Evolutionary conservation across 2,797 vertebrate genomes (phyloP).

Genomic region (Amblyopsis hoosieri): DNA sequence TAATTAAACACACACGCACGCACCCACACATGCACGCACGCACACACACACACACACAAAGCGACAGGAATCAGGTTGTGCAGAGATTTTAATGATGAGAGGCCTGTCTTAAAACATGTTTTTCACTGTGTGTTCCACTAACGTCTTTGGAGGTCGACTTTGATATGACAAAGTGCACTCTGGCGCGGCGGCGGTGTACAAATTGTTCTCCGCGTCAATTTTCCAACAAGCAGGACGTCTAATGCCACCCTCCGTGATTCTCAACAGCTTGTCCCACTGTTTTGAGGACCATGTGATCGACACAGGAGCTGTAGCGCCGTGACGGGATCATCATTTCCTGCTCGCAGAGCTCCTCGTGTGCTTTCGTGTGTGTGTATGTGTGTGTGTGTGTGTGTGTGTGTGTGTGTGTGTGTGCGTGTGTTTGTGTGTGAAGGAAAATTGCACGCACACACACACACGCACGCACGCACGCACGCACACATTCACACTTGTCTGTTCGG

Average conservation of each 20-base stretch:
- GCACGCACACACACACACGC: background rate
- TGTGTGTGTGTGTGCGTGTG: background rate
- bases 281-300: slow-evolving; percentile 39
- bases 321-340: slow-evolving; percentile 34
- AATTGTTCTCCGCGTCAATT: slow-evolving; percentile 15
- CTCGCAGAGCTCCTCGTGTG: slow-evolving; percentile 7
- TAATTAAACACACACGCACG: background rate
- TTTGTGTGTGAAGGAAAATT: background rate
- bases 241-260: slow-evolving; percentile 16
- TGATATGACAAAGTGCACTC: too few relatives aligned
- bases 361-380: background rate
- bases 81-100: too few relatives aligned
- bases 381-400: background rate
- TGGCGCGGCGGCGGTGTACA: background rate
- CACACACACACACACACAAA: slow-evolving; percentile 11
- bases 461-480: too few relatives aligned
- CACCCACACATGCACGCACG: slow-evolving; percentile 4
- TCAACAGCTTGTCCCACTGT: slow-evolving; percentile 49
- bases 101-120: too few relatives aligned
- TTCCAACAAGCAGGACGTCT: slow-evolving; percentile 32
- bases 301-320: slow-evolving; percentile 46
- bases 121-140: too few relatives aligned
- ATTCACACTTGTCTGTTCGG: slow-evolving; percentile 15
- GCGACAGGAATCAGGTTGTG: too few relatives aligned
- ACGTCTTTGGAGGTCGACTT: too few relatives aligned